Base-by-base conservation (phyloP, 1,140 invertebrate species). In the Macrocentrus cingulum region DNA sequence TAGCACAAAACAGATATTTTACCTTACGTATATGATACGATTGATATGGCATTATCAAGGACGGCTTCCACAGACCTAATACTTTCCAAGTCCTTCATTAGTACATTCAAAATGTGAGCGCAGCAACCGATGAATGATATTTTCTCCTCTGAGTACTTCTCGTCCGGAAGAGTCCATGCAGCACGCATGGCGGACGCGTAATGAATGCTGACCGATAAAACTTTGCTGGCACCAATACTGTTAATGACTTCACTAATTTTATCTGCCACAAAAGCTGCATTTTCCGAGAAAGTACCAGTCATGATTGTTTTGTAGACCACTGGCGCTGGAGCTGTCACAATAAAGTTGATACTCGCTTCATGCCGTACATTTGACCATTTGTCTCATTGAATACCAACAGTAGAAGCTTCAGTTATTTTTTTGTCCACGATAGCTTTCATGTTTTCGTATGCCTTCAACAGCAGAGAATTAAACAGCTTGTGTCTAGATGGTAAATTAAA, bases 51-150 rank as follows among this genome's bases (percentile, higher is more conserved):
- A n/a, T n/a, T n/a, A n/a, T n/a, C n/a, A n/a, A n/a, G n/a, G n/a
- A n/a, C n/a, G n/a, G n/a, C n/a, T n/a, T n/a, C n/a, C n/a, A n/a
- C n/a, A n/a, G n/a, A n/a, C n/a, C n/a, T n/a, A n/a, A n/a, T n/a
- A n/a, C n/a, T n/a, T n/a, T n/a, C n/a, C n/a, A n/a, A n/a, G n/a
- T n/a, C n/a, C n/a, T n/a, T n/a, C n/a, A n/a, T n/a, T n/a, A n/a
- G n/a, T n/a, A n/a, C n/a, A n/a, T 56, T 56, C 23, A 56, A 22
- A 7, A 56, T 56, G 29, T 56, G 41, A 8, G 44, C 54, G 19
- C 20, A 25, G 19, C 54, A 56, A 46, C 54, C 54, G 23, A 48
- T 36, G 48, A 46, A 48, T 15, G 37, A 20, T 16, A 56, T 56
- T 52, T 46, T 48, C n/a, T 56, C 23, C 1, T 45, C 34, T 32